Conservation (phyloP, 2,888 invertebrate genomes). For the Spilarctia lutea region DNA sequence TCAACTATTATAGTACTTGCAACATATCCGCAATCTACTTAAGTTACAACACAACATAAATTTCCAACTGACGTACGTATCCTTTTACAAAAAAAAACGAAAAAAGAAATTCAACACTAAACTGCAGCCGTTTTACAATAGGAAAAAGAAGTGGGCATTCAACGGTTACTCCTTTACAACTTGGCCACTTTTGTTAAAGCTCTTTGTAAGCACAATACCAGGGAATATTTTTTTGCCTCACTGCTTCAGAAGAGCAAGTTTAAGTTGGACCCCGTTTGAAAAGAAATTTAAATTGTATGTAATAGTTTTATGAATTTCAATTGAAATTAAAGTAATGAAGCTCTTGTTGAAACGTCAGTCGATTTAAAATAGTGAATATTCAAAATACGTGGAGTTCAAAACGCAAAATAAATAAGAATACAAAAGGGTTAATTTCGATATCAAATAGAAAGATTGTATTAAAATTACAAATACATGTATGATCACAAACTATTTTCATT, state of each 20-base stretch:
- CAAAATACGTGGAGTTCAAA: no score
- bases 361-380: no score
- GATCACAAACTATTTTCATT: neutral
- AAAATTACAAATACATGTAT: neutral
- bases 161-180: constrained; percentile 44
- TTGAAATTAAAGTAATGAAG: neutral
- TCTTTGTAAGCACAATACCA: constrained; percentile 54
- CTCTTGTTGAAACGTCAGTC: neutral
- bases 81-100: neutral
- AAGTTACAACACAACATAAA: neutral
- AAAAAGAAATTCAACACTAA: constrained; percentile 16
- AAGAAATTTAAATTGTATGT: constrained; percentile 20
- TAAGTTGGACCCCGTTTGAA: constrained; percentile 33
- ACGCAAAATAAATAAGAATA: no score
- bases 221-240: constrained; percentile 43
- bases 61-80: constrained; percentile 10
- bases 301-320: neutral
- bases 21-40: neutral
- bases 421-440: no score
- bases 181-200: constrained; percentile 53
- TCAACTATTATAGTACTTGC: neutral
- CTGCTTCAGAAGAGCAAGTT: constrained; percentile 34
- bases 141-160: constrained; percentile 44
- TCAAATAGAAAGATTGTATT: no score
- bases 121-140: constrained; percentile 41